Evolutionary conservation across 2,888 invertebrate species (phyloP).

Genomic region (Hemithea aestivaria): DNA sequence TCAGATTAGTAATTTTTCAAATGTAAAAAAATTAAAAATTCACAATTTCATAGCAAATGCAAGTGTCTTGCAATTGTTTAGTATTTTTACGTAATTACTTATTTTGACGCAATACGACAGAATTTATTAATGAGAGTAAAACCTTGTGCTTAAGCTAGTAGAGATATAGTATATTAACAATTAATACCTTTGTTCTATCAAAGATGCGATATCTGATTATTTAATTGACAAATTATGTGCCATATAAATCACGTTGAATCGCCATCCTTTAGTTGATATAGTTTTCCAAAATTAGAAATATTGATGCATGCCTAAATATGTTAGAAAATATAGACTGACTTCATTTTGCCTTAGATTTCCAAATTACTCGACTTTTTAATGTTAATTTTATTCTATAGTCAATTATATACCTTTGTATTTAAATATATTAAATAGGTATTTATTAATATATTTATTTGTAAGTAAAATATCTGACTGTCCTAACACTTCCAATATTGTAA

Average conservation of each 20-base stretch:
- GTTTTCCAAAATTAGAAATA: neutral
- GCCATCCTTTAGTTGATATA: neutral
- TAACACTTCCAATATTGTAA: slow-evolving; percentile 17
- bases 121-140: too few relatives aligned
- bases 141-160: too few relatives aligned
- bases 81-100: too few relatives aligned
- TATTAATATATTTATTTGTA: slow-evolving; percentile 2
- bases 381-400: slow-evolving; percentile 26
- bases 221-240: too few relatives aligned
- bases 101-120: too few relatives aligned
- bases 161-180: too few relatives aligned
- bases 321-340: slow-evolving; percentile 45
- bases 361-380: slow-evolving; percentile 13
- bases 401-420: slow-evolving; percentile 23
- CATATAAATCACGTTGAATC: neutral
- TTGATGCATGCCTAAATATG: slow-evolving; percentile 8
- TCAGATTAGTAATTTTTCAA: too few relatives aligned
- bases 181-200: too few relatives aligned
- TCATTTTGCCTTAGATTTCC: slow-evolving; percentile 39
- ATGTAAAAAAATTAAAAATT: too few relatives aligned
- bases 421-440: slow-evolving; percentile 3
- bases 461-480: slow-evolving; percentile 21
- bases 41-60: too few relatives aligned
- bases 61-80: too few relatives aligned
- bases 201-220: too few relatives aligned